Percentiles rank a stretch among this genome's conserved stretches.
Conservation (phyloP, 2,797 vertebrate genomes). For the Enteromius paludinosus region DNA sequence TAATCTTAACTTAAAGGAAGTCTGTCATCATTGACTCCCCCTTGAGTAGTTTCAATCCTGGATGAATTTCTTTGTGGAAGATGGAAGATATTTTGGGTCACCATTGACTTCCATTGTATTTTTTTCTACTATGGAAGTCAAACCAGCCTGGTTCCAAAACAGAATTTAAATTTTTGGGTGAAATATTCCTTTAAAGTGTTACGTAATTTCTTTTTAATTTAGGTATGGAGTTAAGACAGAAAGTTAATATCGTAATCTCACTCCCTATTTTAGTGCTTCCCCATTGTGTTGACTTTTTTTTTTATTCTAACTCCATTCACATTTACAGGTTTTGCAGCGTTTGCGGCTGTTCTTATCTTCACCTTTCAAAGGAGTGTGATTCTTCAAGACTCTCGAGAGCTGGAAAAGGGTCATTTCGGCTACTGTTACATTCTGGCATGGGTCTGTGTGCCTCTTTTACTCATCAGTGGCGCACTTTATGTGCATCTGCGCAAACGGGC, state of each 20-base stretch:
- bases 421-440: slow-evolving; percentile 88
- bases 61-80: too few relatives aligned
- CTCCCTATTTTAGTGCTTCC: not conserved
- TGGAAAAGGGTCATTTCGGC: slow-evolving; percentile 79
- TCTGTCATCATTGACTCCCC: too few relatives aligned
- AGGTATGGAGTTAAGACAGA: too few relatives aligned
- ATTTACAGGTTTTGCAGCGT: slow-evolving; percentile 79
- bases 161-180: too few relatives aligned
- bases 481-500: slow-evolving; percentile 87
- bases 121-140: too few relatives aligned
- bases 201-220: not conserved
- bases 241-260: not conserved
- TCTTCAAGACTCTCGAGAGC: slow-evolving; percentile 67
- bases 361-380: slow-evolving; percentile 82
- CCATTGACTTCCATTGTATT: too few relatives aligned
- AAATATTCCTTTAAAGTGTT: not conserved
- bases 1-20: not conserved
- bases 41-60: too few relatives aligned
- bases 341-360: slow-evolving; percentile 86
- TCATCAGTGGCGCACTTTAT: slow-evolving; percentile 83
- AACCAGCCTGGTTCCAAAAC: too few relatives aligned
- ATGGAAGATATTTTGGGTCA: not conserved
- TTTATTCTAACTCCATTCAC: too few relatives aligned
- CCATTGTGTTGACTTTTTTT: not conserved
- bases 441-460: slow-evolving; percentile 84